Evolutionary conservation across 2,888 invertebrate species (phyloP).

Genomic region (Catocala sponsa): DNA sequence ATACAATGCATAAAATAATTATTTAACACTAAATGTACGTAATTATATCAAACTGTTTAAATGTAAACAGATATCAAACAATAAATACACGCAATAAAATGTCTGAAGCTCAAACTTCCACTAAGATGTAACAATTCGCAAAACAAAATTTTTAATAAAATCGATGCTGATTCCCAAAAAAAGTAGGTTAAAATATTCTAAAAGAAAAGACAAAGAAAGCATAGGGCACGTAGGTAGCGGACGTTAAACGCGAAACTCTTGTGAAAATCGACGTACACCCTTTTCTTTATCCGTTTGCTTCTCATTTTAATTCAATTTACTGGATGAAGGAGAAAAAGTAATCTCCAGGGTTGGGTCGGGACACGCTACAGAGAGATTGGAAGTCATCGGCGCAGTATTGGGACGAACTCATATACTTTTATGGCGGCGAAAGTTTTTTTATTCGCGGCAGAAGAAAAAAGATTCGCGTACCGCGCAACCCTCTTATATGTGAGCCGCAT

Average conservation of each 20-base stretch:
- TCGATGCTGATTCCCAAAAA: neutral
- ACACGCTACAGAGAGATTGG: conserved; percentile 84
- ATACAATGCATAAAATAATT: too few relatives aligned
- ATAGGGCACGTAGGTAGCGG: conserved; percentile 56
- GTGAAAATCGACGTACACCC: conserved; percentile 79
- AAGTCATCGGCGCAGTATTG: conserved; percentile 85
- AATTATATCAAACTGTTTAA: too few relatives aligned
- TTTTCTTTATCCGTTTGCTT: conserved; percentile 84
- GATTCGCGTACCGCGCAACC: conserved; percentile 74
- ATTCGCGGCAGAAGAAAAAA: conserved; percentile 81
- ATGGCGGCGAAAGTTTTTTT: conserved; percentile 83
- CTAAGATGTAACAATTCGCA: too few relatives aligned
- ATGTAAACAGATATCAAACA: too few relatives aligned
- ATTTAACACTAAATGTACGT: too few relatives aligned
- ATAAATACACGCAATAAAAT: neutral
- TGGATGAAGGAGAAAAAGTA: conserved; percentile 86
- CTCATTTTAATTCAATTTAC: conserved; percentile 87
- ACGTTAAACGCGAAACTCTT: conserved; percentile 74
- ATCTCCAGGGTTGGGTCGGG: conserved; percentile 84
- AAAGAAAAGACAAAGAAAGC: conserved; percentile 56
- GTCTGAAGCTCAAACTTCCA: neutral
- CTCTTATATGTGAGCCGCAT: conserved; percentile 71
- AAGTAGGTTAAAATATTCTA: conserved; percentile 7
- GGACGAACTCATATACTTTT: conserved; percentile 87
- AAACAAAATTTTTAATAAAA: neutral